Evolutionary conservation across 2,113 vertebrate genomes (phyloP).

Genomic region (Trematocara unimaculatum): DNA sequence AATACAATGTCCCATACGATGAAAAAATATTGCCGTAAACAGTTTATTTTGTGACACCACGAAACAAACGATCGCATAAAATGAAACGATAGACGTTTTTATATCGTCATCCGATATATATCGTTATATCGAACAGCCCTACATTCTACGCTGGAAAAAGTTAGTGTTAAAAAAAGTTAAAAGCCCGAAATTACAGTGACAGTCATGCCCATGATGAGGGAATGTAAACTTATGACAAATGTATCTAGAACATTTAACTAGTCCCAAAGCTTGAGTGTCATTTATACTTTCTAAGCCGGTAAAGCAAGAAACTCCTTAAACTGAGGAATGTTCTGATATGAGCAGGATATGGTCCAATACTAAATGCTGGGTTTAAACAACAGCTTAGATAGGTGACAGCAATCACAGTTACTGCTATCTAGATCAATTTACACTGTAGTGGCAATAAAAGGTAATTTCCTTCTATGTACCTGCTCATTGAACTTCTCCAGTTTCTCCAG

Average conservation of each 20-base stretch:
- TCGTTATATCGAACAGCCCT: too few relatives aligned
- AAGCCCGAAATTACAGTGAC: rapidly evolving
- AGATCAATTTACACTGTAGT: not conserved
- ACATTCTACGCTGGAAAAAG: not conserved
- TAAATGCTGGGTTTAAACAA: not conserved
- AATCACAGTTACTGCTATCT: not conserved
- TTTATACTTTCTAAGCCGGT: not conserved
- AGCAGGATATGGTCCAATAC: not conserved
- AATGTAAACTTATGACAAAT: not conserved
- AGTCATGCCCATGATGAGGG: not conserved
- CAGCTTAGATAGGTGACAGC: not conserved
- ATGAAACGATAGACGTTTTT: too few relatives aligned
- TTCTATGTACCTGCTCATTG: slow-evolving; percentile 90
- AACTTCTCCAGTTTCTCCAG: slow-evolving; percentile 95
- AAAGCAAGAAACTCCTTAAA: not conserved
- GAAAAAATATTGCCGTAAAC: too few relatives aligned
- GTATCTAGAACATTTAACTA: not conserved
- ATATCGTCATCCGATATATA: too few relatives aligned
- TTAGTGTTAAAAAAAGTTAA: not conserved
- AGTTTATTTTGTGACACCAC: too few relatives aligned
- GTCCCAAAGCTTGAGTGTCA: not conserved
- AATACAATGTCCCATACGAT: too few relatives aligned
- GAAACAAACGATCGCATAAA: too few relatives aligned
- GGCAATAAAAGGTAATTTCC: not conserved
- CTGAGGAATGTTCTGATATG: not conserved